Evolutionary conservation across 2,797 vertebrate genomes (phyloP).

Genomic region (Mallotus villosus): DNA sequence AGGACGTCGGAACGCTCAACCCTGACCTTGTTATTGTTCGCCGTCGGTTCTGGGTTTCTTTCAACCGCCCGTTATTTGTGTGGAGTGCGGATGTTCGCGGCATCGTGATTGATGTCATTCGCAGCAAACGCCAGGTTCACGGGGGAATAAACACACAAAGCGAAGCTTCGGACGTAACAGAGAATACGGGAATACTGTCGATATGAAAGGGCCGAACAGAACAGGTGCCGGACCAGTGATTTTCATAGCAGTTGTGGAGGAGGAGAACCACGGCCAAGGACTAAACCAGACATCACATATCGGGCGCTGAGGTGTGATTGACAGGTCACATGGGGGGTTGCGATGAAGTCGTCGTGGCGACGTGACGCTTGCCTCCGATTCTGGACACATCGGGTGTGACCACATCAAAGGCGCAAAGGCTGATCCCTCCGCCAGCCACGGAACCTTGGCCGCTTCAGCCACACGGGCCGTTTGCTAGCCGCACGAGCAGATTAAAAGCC

Average conservation of each 20-base stretch:
- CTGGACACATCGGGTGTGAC: conserved; percentile 34
- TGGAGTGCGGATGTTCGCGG: too few species aligned
- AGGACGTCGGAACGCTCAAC: background rate
- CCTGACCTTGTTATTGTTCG: background rate
- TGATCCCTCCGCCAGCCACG: conserved; percentile 50
- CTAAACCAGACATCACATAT: conserved; percentile 23
- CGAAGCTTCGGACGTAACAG: too few species aligned
- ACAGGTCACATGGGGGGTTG: conserved; percentile 47
- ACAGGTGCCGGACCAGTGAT: too few species aligned
- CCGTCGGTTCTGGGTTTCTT: background rate
- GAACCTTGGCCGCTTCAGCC: conserved; percentile 48
- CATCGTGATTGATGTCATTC: too few species aligned
- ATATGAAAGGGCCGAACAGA: too few species aligned
- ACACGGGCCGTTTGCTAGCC: conserved; percentile 55
- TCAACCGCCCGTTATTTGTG: too few species aligned
- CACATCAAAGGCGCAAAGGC: conserved; percentile 60
- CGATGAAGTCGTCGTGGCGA: conserved; percentile 47
- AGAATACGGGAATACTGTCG: too few species aligned
- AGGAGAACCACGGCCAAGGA: too few species aligned
- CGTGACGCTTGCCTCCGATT: conserved; percentile 38
- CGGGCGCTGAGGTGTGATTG: conserved; percentile 39
- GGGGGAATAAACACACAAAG: too few species aligned
- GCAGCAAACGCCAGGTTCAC: too few species aligned
- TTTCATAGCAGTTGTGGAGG: too few species aligned
- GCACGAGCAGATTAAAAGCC: conserved; percentile 68